Evolutionary conservation across 2,113 vertebrate genomes (phyloP), one percentile per base, ranked within the genome.

Genomic region (Rhea pennata): DNA sequence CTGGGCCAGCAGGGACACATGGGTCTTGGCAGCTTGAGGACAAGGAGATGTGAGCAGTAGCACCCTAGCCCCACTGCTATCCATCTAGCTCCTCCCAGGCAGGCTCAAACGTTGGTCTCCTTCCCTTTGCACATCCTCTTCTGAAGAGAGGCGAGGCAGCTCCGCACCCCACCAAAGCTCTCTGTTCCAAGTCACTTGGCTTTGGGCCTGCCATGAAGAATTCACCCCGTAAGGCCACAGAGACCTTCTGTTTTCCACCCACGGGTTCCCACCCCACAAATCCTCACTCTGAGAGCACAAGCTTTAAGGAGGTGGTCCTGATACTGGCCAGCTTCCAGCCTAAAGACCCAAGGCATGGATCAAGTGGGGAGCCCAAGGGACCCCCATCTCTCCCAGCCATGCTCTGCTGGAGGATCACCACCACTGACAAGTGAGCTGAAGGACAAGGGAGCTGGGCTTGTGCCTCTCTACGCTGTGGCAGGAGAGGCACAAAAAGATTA

Each of bases 381-480:
- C 46, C 17, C 46, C 17, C 46, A 9, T 48, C 22, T 82, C 36
- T 83, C 84, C 56, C 2, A 1, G 42, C 39, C 8, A 3, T 0
- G 0, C 39, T 65, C 58, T 56, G 67, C 39, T 20, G 58, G 71
- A 77, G 29, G 64, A 69, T 26, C 59, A 56, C 50, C 31, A 12
- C 22, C 54, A 50, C 29, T 0, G 0, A 83, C 82, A 2, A 1
- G 23, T 26, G 62, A 64, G 1, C 23, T 27, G 67, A 64, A 31
- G 46, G 15, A 61, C 56, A 71, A 23, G 51, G 86, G 12, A 58
- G 46, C 24, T 2, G 1, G 67, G 64, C 31, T 51, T 36, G n/a
- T 33, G 42, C 69, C 76, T 42, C 27, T 36, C 58, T 40, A 29
- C 2, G 3, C 39, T 40, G 39, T 4, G 80, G 74, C 54, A 77